Conservation (phyloP, 1,140 invertebrate genomes). For the Aphelinus certus region DNA sequence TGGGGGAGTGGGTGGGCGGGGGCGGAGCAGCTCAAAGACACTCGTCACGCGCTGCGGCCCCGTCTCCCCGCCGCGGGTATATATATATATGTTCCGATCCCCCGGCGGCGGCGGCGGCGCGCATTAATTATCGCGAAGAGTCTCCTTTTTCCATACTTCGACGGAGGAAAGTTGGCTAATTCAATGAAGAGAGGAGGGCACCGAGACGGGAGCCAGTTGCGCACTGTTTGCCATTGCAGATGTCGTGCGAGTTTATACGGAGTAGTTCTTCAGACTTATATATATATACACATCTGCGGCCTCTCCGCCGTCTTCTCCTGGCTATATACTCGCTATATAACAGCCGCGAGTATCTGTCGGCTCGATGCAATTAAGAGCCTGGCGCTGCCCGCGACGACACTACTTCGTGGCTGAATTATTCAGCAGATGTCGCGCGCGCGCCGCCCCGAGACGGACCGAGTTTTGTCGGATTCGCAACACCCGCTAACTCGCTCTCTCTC, state of each 20-base stretch:
- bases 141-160: constrained; percentile 4
- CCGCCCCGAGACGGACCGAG: constrained; percentile 39
- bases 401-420: constrained; percentile 58
- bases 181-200: constrained; percentile 21
- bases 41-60: too few species aligned
- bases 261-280: constrained; percentile 19
- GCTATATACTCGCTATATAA: constrained; percentile 40
- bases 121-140: constrained; percentile 35
- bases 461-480: constrained; percentile 60
- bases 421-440: constrained; percentile 53
- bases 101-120: background rate
- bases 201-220: background rate
- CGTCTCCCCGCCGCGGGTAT: too few species aligned
- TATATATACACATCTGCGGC: background rate
- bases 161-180: constrained; percentile 31
- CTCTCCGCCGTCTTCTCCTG: constrained; percentile 42
- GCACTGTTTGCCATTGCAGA: constrained; percentile 27
- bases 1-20: too few species aligned
- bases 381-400: constrained; percentile 46
- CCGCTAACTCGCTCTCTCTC: constrained; percentile 32
- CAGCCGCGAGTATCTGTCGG: constrained; percentile 22
- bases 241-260: constrained; percentile 36
- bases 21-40: too few species aligned
- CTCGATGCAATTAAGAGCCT: constrained; percentile 51
- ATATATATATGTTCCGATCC: too few species aligned